phyloP scores from a whole-genome alignment of 2,888 invertebrate species.

The Beris chalybata region DNA sequence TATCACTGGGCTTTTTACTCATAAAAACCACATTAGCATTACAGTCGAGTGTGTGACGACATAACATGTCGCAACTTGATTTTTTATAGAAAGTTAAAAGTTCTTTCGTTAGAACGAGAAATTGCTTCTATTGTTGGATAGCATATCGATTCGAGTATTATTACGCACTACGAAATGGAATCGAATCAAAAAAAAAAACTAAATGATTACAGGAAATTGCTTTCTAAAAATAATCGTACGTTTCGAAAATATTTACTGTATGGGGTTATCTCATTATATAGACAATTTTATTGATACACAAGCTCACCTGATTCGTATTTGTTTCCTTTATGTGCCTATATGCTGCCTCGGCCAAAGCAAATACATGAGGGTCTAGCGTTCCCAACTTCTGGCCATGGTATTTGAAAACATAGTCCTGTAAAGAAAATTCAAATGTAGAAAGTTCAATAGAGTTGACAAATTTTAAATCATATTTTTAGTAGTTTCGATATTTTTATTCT shows the following conservation, averaged over 20 bases:
- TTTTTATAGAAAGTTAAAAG: too few species aligned
- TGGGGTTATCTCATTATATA: background rate
- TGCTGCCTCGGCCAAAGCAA: conserved; percentile 87
- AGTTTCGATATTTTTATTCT: too few species aligned
- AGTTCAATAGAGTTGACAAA: too few species aligned
- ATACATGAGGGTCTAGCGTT: conserved; percentile 82
- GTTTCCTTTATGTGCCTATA: conserved; percentile 60
- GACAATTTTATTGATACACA: conserved; percentile 28
- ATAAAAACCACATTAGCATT: background rate
- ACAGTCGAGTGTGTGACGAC: too few species aligned
- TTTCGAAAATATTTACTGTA: background rate
- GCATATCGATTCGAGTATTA: too few species aligned
- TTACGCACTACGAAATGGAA: background rate
- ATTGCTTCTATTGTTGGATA: background rate
- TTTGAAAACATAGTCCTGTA: conserved; percentile 77
- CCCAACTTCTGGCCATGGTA: conserved; percentile 84
- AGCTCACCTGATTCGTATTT: conserved; percentile 50
- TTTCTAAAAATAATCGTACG: conserved; percentile 4
- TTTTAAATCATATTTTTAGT: too few species aligned
- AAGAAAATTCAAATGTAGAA: conserved; percentile 41
- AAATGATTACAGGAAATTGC: conserved; percentile 5
- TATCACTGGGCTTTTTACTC: conserved; percentile 4
- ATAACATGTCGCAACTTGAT: too few species aligned
- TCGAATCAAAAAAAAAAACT: background rate
- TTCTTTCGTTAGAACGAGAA: background rate